Evolutionary conservation across 2,797 vertebrate species (phyloP).

Genomic region (Neostethus bicornis): DNA sequence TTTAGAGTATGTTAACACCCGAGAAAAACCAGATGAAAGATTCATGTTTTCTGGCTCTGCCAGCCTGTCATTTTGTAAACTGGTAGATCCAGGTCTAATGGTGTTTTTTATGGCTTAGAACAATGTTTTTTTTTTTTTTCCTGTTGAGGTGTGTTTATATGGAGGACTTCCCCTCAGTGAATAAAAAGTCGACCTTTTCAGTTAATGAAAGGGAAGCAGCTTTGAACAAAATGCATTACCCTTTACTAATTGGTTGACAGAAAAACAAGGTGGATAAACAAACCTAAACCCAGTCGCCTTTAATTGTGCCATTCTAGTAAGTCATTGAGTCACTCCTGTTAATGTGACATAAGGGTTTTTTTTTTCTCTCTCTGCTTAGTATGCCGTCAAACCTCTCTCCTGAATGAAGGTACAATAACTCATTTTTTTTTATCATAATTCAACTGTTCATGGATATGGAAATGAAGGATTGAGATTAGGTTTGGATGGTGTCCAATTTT

Average conservation of each 20-base stretch:
- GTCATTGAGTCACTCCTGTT: conserved; percentile 1
- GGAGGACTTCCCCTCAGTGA: conserved; percentile 7
- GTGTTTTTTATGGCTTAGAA: conserved; percentile 14
- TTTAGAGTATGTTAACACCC: neutral
- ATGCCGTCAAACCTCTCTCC: neutral
- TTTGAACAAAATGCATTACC: conserved; percentile 24
- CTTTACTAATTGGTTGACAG: conserved; percentile 3
- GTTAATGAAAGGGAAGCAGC: conserved; percentile 1
- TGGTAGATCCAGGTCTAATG: neutral
- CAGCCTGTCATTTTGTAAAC: conserved; percentile 5
- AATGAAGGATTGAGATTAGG: neutral
- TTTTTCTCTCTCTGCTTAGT: conserved; percentile 1
- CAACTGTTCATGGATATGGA: neutral
- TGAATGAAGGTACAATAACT: neutral
- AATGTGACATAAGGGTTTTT: neutral
- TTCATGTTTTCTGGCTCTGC: neutral
- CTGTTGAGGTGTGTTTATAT: neutral
- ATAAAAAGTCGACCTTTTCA: conserved; percentile 33
- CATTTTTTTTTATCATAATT: neutral
- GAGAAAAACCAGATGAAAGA: neutral
- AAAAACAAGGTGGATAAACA: conserved; percentile 5
- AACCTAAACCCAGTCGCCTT: neutral
- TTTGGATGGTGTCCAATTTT: too few relatives aligned
- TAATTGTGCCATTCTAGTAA: neutral
- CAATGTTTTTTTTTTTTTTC: conserved; percentile 17